Conservation (phyloP, 2,113 vertebrate species). For the Erythrocebus patas region DNA sequence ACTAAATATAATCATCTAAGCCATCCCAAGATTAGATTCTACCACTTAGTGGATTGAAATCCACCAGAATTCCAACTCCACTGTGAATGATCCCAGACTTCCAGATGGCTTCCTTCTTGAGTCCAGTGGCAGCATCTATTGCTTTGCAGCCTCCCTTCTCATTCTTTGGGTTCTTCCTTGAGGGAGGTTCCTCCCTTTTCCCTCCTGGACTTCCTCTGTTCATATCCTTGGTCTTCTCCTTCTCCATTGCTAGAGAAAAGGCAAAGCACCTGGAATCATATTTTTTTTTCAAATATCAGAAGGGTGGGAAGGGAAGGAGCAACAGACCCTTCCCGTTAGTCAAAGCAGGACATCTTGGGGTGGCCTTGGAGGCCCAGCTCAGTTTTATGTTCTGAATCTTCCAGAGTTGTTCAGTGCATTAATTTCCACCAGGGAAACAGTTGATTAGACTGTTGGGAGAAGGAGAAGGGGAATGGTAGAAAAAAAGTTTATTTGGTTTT, state of each 20-base stretch:
- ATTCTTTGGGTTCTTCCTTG: background rate
- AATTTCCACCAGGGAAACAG: background rate
- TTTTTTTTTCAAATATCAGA: background rate
- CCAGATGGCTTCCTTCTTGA: background rate
- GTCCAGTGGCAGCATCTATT: no score
- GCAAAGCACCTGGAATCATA: background rate
- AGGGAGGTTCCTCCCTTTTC: background rate
- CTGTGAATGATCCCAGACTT: background rate
- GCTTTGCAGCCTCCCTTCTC: background rate
- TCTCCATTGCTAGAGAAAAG: background rate
- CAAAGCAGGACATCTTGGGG: background rate
- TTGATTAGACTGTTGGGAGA: background rate
- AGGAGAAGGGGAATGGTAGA: background rate
- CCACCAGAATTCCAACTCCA: background rate
- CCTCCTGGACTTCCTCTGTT: background rate
- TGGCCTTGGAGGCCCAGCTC: background rate
- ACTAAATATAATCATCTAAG: background rate
- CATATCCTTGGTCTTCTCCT: background rate
- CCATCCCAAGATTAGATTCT: background rate
- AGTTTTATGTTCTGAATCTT: background rate
- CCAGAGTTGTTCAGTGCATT: background rate
- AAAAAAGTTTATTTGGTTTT: conserved; percentile 10
- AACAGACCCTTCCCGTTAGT: background rate
- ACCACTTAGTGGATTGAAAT: background rate
- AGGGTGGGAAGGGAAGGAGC: background rate